phyloP scores from a whole-genome alignment of 2,888 invertebrate genomes.

The Prosapia bicincta region DNA sequence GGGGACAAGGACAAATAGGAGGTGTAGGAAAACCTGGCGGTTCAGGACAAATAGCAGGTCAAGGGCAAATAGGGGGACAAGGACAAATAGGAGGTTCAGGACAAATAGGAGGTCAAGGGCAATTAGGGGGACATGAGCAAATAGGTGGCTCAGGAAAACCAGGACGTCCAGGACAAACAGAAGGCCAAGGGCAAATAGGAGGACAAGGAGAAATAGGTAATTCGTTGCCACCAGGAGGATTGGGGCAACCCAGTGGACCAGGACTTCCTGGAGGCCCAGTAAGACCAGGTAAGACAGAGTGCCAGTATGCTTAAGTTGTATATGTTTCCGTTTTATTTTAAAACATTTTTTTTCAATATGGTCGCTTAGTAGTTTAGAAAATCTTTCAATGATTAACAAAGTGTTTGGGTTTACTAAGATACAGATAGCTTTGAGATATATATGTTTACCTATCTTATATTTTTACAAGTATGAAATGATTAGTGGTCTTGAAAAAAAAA shows the following conservation, averaged over 20 bases:
- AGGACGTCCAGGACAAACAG: conserved; percentile 38
- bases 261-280: conserved; percentile 33
- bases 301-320: conserved; percentile 39
- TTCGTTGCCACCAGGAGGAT: conserved; percentile 52
- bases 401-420: too few species aligned
- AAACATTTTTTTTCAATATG: too few species aligned
- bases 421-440: too few species aligned
- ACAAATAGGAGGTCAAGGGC: conserved; percentile 18
- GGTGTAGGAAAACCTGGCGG: conserved; percentile 34
- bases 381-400: too few species aligned
- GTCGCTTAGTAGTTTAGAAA: too few species aligned
- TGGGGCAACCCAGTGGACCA: conserved; percentile 32
- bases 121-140: conserved; percentile 30
- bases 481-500: too few species aligned
- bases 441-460: too few species aligned
- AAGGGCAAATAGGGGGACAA: conserved; percentile 36
- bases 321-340: conserved; percentile 24
- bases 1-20: conserved; percentile 38
- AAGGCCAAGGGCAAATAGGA: conserved; percentile 35
- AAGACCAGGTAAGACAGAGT: conserved; percentile 22
- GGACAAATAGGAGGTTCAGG: conserved; percentile 42
- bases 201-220: conserved; percentile 20
- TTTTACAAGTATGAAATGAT: too few species aligned
- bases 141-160: conserved; percentile 37
- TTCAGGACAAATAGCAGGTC: conserved; percentile 40